These are phyloP conservation scores for Drosophila helvetica DNA, from an alignment of 2,888 invertebrate genomes.

Conservation along the genomic window DNA sequence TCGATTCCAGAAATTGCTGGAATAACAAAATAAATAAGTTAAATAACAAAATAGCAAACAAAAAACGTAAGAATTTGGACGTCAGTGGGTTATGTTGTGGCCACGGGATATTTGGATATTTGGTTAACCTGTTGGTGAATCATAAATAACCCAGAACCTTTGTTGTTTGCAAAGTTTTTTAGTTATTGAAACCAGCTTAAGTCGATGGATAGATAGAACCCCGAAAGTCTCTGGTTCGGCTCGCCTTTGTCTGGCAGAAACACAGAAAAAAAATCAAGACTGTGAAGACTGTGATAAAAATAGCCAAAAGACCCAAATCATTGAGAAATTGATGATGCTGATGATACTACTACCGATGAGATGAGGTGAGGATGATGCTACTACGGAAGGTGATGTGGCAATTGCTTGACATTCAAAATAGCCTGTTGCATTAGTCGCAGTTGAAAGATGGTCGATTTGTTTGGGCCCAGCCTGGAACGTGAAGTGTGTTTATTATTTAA, in stretches of 20 bases:
- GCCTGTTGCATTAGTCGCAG: constrained; percentile 25
- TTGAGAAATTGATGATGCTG: constrained; percentile 25
- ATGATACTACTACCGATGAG: constrained; percentile 11
- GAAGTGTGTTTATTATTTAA: constrained; percentile 66
- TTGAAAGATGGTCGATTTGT: constrained; percentile 19
- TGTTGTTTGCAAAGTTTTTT: constrained; percentile 29
- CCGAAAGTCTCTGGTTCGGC: constrained; percentile 8
- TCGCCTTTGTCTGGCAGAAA: constrained; percentile 25
- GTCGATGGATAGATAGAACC: constrained; percentile 27
- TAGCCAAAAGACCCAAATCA: constrained; percentile 26
- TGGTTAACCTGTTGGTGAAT: constrained; percentile 66
- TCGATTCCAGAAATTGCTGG: constrained; percentile 22
- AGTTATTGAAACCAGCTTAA: constrained; percentile 24
- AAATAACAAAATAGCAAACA: constrained; percentile 26
- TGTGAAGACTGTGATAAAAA: constrained; percentile 17
- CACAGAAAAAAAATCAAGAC: not conserved
- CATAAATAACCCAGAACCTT: constrained; percentile 48
- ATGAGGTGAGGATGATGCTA: constrained; percentile 11
- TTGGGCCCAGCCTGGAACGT: constrained; percentile 44
- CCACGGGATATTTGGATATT: constrained; percentile 20
- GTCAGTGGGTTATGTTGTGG: constrained; percentile 45
- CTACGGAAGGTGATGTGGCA: constrained; percentile 45
- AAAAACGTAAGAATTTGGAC: constrained; percentile 28
- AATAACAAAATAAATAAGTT: constrained; percentile 27
- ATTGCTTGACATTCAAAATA: constrained; percentile 27